phyloP scores from a whole-genome alignment of 2,888 invertebrate genomes.

The Dolomedes plantarius region DNA sequence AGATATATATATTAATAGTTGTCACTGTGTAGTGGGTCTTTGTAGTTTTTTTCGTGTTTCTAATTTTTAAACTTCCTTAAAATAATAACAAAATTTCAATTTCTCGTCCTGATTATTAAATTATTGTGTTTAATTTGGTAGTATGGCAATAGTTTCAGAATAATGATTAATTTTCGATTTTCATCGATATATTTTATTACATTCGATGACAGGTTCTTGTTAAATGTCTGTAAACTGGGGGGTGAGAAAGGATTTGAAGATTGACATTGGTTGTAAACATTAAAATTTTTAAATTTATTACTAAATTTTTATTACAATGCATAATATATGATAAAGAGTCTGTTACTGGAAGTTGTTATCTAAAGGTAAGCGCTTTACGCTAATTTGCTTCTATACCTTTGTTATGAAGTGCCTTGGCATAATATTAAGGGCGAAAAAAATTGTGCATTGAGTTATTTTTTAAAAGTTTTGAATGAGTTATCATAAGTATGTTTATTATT shows the following conservation, averaged over 20 bases:
- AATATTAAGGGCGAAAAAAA: too few species aligned
- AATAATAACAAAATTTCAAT: too few species aligned
- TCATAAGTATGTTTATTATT: too few species aligned
- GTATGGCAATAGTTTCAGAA: constrained; percentile 23
- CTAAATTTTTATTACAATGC: background rate
- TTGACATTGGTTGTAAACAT: constrained; percentile 57
- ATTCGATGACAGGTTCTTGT: constrained; percentile 67
- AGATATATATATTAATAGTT: too few species aligned
- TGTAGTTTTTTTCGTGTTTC: too few species aligned
- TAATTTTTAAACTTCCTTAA: too few species aligned
- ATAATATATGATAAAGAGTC: background rate
- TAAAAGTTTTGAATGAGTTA: too few species aligned
- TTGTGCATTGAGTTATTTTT: too few species aligned
- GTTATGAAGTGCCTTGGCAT: constrained; percentile 48
- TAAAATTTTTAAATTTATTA: background rate
- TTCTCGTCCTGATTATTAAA: too few species aligned
- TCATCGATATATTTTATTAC: constrained; percentile 42
- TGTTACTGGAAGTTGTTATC: background rate
- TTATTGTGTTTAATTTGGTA: too few species aligned
- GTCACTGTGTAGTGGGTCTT: too few species aligned
- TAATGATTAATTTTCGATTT: constrained; percentile 39
- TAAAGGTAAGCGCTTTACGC: constrained; percentile 29
- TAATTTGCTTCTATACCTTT: constrained; percentile 33
- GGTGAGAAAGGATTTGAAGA: constrained; percentile 25
- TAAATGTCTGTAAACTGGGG: constrained; percentile 56